A percentile compares a stretch with the other conserved stretches of the same genome.
phyloP scores from a whole-genome alignment of 1,140 invertebrate species.

The Ips nitidus region DNA sequence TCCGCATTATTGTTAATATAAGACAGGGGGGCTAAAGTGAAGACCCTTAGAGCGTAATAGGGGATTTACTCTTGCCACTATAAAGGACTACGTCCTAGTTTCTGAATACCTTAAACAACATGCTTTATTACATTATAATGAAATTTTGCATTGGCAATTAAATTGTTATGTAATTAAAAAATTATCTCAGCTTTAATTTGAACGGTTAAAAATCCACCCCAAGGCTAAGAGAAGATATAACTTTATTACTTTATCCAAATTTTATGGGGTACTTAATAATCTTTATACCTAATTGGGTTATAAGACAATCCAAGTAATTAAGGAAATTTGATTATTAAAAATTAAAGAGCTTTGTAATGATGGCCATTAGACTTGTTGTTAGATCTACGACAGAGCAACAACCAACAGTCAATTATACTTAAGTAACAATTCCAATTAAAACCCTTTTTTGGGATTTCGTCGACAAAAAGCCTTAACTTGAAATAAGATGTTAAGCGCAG shows the following conservation, averaged over 20 bases:
- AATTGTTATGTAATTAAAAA: constrained; percentile 3
- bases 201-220: constrained; percentile 5
- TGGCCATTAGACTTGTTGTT: background rate
- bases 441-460: constrained; percentile 28
- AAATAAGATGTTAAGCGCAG: background rate
- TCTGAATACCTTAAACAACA: background rate
- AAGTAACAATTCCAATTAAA: constrained; percentile 38
- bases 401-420: constrained; percentile 26
- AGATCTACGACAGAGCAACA: too few relatives aligned
- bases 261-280: background rate
- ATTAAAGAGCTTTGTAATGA: background rate
- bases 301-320: constrained; percentile 4
- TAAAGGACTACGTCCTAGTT: background rate
- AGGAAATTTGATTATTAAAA: constrained; percentile 9
- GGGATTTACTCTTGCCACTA: constrained; percentile 3
- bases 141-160: background rate
- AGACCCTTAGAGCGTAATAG: background rate
- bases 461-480: background rate
- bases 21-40: background rate
- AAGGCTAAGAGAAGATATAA: constrained; percentile 2
- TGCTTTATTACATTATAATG: constrained; percentile 2
- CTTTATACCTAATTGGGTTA: background rate
- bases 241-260: constrained; percentile 7
- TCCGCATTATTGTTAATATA: background rate
- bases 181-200: constrained; percentile 1